Conservation (phyloP, 2,797 vertebrate species). For the Myotis myotis region DNA sequence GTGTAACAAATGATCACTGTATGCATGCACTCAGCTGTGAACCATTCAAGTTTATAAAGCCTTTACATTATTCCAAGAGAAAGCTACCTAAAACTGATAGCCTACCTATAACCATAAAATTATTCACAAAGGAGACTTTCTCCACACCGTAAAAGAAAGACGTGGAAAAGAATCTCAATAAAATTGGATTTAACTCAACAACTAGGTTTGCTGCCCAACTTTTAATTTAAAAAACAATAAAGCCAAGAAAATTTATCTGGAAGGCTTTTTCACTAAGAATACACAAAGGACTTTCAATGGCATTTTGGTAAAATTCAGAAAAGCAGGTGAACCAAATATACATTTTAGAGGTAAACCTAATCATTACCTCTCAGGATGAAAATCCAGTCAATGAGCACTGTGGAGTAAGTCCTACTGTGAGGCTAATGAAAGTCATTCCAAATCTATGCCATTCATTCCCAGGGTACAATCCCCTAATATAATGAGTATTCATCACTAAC, state of each 20-base stretch:
- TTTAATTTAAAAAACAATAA: slow-evolving; percentile 29
- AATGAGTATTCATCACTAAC: neutral
- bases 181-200: slow-evolving; percentile 51
- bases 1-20: neutral
- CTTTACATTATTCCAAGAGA: slow-evolving; percentile 46
- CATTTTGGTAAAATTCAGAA: slow-evolving; percentile 58
- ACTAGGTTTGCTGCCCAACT: slow-evolving; percentile 26
- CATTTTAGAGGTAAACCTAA: neutral
- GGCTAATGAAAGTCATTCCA: neutral
- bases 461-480: neutral
- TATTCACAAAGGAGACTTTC: slow-evolving; percentile 44
- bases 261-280: slow-evolving; percentile 37
- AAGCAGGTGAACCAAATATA: neutral
- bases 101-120: slow-evolving; percentile 21
- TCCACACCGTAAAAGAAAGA: slow-evolving; percentile 33
- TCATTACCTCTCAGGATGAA: neutral
- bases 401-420: neutral
- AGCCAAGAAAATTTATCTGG: neutral
- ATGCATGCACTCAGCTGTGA: neutral
- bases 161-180: neutral
- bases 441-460: neutral
- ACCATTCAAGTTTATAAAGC: slow-evolving; percentile 29
- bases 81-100: slow-evolving; percentile 5
- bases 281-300: neutral
- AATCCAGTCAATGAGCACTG: neutral